Conservation (phyloP, 2,113 vertebrate species). For the Corvus cornix region DNA sequence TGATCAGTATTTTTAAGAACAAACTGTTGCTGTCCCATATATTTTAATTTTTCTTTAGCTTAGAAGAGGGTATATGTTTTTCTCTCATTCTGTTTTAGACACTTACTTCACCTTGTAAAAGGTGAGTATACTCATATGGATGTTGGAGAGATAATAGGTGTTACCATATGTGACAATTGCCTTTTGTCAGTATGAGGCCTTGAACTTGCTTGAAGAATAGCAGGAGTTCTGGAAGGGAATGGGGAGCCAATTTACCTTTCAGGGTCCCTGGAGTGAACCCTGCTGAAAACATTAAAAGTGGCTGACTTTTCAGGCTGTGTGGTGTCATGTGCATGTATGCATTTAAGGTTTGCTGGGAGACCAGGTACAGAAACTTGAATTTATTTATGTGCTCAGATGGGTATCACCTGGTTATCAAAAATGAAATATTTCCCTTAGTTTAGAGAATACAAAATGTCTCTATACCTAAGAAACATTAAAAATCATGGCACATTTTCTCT, state of each 20-base stretch:
- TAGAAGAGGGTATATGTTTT: neutral
- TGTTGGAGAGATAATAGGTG: conserved; percentile 7
- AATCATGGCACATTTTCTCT: neutral
- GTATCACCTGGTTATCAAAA: neutral
- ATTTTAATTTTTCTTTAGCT: neutral
- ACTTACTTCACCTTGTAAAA: neutral
- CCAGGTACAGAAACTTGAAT: neutral
- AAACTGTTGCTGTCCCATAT: neutral
- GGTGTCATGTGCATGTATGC: neutral
- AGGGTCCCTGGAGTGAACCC: neutral
- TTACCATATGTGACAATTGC: conserved; percentile 34
- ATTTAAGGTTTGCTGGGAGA: neutral
- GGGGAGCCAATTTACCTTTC: conserved; percentile 3
- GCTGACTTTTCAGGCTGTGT: neutral
- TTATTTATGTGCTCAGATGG: neutral
- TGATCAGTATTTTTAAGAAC: neutral
- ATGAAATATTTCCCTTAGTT: neutral
- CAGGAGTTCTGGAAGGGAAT: neutral
- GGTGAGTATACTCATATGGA: neutral
- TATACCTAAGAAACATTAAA: neutral
- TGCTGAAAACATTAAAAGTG: neutral
- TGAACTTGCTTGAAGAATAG: neutral
- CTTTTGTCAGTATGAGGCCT: neutral
- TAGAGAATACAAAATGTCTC: neutral
- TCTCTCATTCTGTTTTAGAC: neutral